Evolutionary conservation across 2,113 vertebrate genomes (phyloP).

Genomic region (Leptosomus discolor): DNA sequence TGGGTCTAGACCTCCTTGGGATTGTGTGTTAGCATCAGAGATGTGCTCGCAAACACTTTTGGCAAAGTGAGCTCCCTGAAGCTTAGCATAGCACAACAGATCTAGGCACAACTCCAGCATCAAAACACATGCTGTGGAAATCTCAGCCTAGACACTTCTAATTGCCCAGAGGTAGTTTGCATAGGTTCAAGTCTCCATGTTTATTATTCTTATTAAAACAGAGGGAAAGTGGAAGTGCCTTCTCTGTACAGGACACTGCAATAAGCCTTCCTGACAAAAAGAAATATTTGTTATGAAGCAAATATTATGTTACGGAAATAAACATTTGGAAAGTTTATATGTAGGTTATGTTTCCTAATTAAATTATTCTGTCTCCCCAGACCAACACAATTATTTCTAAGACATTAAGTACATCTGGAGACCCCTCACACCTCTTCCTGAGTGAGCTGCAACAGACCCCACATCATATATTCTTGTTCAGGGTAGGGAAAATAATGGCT

Average conservation of each 20-base stretch:
- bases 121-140: slow-evolving; percentile 9
- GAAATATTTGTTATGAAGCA: not conserved
- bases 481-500: slow-evolving; percentile 17
- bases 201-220: not conserved
- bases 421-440: slow-evolving; percentile 8
- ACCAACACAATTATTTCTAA: slow-evolving; percentile 36
- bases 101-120: slow-evolving; percentile 1
- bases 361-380: not conserved
- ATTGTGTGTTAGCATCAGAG: not conserved
- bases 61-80: not conserved
- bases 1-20: not conserved
- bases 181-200: not conserved
- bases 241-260: not conserved
- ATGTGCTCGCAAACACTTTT: not conserved
- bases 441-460: not conserved
- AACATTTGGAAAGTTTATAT: slow-evolving; percentile 10
- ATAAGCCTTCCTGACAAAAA: not conserved
- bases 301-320: not conserved
- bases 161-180: not conserved
- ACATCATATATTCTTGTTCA: not conserved
- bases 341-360: slow-evolving; percentile 35
- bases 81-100: not conserved
- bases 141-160: not conserved
- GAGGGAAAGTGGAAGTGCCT: not conserved
- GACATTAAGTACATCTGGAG: slow-evolving; percentile 11